These are phyloP conservation scores for Dicrurus megarhynchus DNA, from an alignment of 2,113 vertebrate species.

Conservation along the genomic window DNA sequence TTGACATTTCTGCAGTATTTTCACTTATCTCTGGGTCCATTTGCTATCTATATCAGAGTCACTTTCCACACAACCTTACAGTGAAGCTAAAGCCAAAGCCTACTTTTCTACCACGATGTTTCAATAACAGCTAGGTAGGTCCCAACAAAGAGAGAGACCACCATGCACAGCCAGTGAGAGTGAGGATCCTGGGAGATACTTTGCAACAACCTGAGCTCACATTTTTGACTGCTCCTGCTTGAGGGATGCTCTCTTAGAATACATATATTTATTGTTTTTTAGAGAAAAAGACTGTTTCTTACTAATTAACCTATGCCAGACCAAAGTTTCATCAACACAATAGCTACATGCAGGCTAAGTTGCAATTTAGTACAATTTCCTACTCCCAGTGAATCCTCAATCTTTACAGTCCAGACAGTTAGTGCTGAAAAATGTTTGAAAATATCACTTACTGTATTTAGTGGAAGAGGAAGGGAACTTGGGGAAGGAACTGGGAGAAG, in stretches of 20 bases:
- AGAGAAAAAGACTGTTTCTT: not conserved
- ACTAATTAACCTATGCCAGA: not conserved
- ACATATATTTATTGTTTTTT: not conserved
- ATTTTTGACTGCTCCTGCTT: not conserved
- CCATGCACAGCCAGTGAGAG: not conserved
- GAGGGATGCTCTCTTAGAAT: not conserved
- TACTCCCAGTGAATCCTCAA: not conserved
- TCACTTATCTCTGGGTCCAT: not conserved
- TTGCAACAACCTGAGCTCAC: not conserved
- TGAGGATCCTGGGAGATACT: not conserved
- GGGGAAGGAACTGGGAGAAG: not conserved
- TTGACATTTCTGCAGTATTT: not conserved
- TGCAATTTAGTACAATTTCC: slow-evolving; percentile 28
- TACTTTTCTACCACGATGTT: not conserved
- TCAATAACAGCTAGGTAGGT: not conserved
- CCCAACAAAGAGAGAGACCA: not conserved
- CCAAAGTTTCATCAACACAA: not conserved
- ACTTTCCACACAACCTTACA: not conserved
- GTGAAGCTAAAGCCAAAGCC: not conserved
- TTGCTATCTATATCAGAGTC: not conserved
- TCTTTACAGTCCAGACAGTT: not conserved
- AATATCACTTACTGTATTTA: not conserved
- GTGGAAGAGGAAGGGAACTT: not conserved
- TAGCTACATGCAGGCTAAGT: not conserved
- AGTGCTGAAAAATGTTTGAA: not conserved